phyloP scores from a whole-genome alignment of 2,888 invertebrate species.

The Acrobasis consociella region DNA sequence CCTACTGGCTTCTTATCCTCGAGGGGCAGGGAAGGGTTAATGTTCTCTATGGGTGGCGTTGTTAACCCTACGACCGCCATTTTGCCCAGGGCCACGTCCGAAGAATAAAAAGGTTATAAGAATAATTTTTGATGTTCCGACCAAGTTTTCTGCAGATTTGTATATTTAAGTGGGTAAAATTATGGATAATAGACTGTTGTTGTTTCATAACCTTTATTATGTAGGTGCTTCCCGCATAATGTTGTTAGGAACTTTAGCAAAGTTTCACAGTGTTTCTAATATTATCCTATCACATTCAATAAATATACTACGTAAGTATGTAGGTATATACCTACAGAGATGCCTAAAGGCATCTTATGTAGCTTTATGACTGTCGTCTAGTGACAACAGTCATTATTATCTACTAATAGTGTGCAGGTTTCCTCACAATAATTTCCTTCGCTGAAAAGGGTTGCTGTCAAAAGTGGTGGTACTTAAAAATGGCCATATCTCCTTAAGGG shows the following conservation, averaged over 20 bases:
- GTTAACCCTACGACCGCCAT: conserved; percentile 59
- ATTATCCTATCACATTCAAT: not conserved
- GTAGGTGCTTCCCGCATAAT: not conserved
- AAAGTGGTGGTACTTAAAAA: too few relatives aligned
- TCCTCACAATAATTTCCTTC: too few relatives aligned
- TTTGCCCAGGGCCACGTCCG: conserved; percentile 49
- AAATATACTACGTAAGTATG: too few relatives aligned
- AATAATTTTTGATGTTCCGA: conserved; percentile 59
- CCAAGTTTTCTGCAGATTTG: not conserved
- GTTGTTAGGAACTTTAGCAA: not conserved
- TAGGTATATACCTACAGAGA: too few relatives aligned
- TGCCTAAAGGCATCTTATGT: too few relatives aligned
- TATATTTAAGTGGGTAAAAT: not conserved
- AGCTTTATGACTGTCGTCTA: too few relatives aligned
- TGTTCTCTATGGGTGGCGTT: conserved; percentile 55
- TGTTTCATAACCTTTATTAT: not conserved
- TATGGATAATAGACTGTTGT: not conserved
- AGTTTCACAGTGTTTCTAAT: not conserved
- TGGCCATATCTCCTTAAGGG: too few relatives aligned
- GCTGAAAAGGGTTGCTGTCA: too few relatives aligned
- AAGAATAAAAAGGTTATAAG: conserved; percentile 61
- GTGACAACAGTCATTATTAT: too few relatives aligned
- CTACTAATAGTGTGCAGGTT: too few relatives aligned
- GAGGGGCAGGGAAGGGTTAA: conserved; percentile 60
- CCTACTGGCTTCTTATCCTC: conserved; percentile 36